These are phyloP conservation scores for Phalangium opilio DNA, from an alignment of 2,888 invertebrate species.

Conservation along the genomic window DNA sequence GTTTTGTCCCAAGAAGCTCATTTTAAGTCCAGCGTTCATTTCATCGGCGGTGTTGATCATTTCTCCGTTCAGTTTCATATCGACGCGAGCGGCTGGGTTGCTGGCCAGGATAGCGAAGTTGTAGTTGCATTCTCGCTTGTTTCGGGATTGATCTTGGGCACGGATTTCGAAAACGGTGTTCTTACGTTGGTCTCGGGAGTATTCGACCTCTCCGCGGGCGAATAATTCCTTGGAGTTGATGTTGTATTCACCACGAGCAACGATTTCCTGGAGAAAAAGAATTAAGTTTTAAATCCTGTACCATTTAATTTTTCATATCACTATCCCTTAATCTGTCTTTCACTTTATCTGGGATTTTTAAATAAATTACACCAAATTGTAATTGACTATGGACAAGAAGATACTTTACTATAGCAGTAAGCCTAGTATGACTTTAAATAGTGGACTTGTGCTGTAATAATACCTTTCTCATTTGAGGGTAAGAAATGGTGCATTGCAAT, in stretches of 20 bases:
- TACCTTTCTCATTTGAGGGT: constrained; percentile 10
- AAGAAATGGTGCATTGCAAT: constrained; percentile 9
- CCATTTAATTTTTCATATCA: no score
- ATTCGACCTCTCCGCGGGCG: constrained; percentile 7
- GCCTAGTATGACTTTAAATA: no score
- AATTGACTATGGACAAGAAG: no score
- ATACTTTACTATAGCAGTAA: no score
- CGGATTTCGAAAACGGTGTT: constrained; percentile 9
- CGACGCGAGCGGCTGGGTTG: constrained; percentile 7
- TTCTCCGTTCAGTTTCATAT: constrained; percentile 8
- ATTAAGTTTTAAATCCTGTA: no score
- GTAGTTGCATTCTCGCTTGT: constrained; percentile 11
- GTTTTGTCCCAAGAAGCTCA: constrained; percentile 6
- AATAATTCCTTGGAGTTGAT: constrained; percentile 4
- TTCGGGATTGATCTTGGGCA: constrained; percentile 5
- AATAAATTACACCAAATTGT: no score
- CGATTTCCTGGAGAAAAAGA: not conserved
- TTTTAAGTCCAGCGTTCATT: constrained; percentile 4
- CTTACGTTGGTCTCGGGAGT: constrained; percentile 11
- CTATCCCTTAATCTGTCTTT: no score
- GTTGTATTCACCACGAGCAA: not conserved
- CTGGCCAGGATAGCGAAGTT: constrained; percentile 6
- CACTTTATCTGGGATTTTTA: no score
- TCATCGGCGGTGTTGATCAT: constrained; percentile 10
- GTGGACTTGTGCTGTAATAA: no score